Evolutionary conservation across 2,888 invertebrate species (phyloP).

Genomic region (Eupithecia exiguata): DNA sequence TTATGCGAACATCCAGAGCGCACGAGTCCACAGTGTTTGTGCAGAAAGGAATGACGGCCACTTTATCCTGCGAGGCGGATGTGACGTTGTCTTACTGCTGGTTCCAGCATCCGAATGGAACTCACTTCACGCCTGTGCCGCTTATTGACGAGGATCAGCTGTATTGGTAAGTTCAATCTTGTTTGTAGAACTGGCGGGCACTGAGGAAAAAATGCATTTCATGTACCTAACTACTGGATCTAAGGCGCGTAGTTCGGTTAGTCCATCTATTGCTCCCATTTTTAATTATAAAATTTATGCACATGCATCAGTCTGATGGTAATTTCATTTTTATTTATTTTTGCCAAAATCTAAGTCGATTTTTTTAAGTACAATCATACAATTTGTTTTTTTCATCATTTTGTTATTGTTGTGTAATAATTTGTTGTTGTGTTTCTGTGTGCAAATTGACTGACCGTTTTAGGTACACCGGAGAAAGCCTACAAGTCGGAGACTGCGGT

Average conservation of each 20-base stretch:
- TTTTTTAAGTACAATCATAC: too few species aligned
- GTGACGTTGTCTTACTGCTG: slow-evolving; percentile 74
- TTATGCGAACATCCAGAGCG: background rate
- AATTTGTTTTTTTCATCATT: too few species aligned
- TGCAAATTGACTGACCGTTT: slow-evolving; percentile 8
- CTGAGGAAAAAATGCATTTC: too few species aligned
- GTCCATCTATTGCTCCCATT: too few species aligned
- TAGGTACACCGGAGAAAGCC: slow-evolving; percentile 74
- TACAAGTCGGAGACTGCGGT: slow-evolving; percentile 75
- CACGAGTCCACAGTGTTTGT: slow-evolving; percentile 57
- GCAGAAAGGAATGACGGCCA: slow-evolving; percentile 59
- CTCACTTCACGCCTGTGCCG: slow-evolving; percentile 66
- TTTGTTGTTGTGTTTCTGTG: too few species aligned
- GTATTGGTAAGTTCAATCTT: slow-evolving; percentile 61
- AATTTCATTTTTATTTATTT: too few species aligned
- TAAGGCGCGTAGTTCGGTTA: too few species aligned
- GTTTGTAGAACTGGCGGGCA: background rate
- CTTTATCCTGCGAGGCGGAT: slow-evolving; percentile 65
- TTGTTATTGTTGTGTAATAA: too few species aligned
- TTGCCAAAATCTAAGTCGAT: too few species aligned
- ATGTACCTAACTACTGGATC: too few species aligned
- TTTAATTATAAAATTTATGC: too few species aligned
- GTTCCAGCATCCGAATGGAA: slow-evolving; percentile 76
- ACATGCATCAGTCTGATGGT: too few species aligned
- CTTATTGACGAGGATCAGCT: slow-evolving; percentile 50